These are phyloP conservation scores for Syngnathus rostellatus DNA, from an alignment of 2,797 vertebrate species.

Conservation along the genomic window DNA sequence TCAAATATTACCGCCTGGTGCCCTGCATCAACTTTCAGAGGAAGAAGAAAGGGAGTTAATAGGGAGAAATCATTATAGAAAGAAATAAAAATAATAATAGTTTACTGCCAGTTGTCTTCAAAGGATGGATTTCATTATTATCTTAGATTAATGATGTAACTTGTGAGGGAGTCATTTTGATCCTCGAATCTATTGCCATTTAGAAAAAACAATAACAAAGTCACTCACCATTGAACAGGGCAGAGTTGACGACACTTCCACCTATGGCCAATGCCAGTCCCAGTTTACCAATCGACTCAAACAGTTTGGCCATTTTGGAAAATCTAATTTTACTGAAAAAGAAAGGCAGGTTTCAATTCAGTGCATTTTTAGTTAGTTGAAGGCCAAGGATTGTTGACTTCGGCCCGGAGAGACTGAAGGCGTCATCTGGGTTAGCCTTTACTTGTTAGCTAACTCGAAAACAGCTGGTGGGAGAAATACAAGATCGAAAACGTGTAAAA, in stretches of 20 bases:
- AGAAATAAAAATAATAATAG: neutral
- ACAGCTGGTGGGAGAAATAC: neutral
- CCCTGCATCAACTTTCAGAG: constrained; percentile 83
- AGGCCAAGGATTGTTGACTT: constrained; percentile 1
- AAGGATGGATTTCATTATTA: neutral
- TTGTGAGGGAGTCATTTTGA: neutral
- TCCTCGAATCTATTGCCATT: neutral
- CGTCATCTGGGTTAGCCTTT: neutral
- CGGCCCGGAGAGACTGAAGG: neutral
- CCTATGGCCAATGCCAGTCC: constrained; percentile 85
- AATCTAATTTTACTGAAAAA: neutral
- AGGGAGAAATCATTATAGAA: no score
- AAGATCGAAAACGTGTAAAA: neutral
- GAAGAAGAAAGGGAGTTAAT: neutral
- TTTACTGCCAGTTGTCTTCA: neutral
- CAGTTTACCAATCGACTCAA: constrained; percentile 89
- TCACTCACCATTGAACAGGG: constrained; percentile 88
- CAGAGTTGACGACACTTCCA: constrained; percentile 89
- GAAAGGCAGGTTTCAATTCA: neutral
- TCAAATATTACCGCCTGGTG: constrained; percentile 94
- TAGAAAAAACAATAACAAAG: neutral
- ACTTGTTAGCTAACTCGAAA: neutral
- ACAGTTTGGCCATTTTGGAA: constrained; percentile 77
- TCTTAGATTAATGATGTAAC: neutral
- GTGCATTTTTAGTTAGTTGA: neutral